Conservation (phyloP, 1,140 invertebrate species). For the Orchesella cincta region DNA sequence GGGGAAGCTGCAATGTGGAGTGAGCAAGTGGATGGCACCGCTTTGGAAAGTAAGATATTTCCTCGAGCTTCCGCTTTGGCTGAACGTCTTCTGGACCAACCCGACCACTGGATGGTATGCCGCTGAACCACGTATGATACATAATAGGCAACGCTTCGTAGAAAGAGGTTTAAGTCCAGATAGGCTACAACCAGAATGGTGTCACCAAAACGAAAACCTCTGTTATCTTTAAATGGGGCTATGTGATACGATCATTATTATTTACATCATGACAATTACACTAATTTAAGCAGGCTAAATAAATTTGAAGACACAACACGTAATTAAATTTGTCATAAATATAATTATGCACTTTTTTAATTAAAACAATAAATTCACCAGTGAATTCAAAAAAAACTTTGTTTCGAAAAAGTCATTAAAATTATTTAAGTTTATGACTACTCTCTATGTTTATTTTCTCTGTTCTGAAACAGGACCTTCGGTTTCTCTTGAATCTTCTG, state of each 20-base stretch:
- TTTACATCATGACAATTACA: too few relatives aligned
- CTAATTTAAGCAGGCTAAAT: too few relatives aligned
- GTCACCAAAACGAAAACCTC: constrained; percentile 52
- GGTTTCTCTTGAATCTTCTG: not conserved
- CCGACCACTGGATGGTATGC: constrained; percentile 57
- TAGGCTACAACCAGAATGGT: constrained; percentile 53
- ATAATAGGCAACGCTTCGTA: constrained; percentile 56
- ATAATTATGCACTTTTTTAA: too few relatives aligned
- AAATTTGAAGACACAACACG: too few relatives aligned
- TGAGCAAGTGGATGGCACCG: constrained; percentile 64
- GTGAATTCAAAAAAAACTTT: too few relatives aligned
- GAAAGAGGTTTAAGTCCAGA: constrained; percentile 51
- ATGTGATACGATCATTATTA: too few relatives aligned
- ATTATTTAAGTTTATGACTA: too few relatives aligned
- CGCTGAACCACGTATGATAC: constrained; percentile 68
- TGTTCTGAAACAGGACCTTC: too few relatives aligned
- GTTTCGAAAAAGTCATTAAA: too few relatives aligned
- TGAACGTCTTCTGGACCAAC: constrained; percentile 55
- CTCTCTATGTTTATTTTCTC: not conserved
- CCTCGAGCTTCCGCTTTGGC: constrained; percentile 53
- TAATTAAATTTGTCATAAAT: too few relatives aligned
- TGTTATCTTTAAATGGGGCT: constrained; percentile 50
- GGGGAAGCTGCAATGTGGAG: constrained; percentile 78
- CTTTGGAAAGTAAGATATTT: constrained; percentile 51
- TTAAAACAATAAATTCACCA: too few relatives aligned